Conservation (phyloP, 1,140 invertebrate genomes). For the Ridgeia piscesae region DNA sequence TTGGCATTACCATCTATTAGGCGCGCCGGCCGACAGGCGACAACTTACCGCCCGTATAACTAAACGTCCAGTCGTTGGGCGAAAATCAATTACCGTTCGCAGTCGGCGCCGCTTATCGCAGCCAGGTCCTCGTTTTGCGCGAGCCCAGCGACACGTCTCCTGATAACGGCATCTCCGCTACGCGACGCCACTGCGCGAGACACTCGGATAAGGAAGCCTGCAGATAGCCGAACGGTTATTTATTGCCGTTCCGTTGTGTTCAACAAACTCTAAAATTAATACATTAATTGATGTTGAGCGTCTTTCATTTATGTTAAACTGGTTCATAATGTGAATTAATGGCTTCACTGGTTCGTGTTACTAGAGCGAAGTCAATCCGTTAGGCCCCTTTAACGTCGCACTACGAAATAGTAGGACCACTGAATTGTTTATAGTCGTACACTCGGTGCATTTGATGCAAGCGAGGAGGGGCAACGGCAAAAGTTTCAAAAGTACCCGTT, state of each 20-base stretch:
- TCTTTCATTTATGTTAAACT: not conserved
- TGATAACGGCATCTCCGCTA: not conserved
- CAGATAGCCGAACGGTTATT: not conserved
- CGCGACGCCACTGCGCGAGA: not conserved
- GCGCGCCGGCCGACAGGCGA: not conserved
- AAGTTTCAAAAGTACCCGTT: too few relatives aligned
- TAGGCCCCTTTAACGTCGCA: not conserved
- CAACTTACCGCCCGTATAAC: not conserved
- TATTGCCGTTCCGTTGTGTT: not conserved
- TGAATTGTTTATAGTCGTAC: too few relatives aligned
- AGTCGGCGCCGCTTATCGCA: not conserved
- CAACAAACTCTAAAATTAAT: not conserved
- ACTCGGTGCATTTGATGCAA: too few relatives aligned
- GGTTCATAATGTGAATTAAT: not conserved
- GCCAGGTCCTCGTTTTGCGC: not conserved
- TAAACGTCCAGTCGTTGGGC: not conserved
- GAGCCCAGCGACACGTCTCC: not conserved
- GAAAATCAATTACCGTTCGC: not conserved
- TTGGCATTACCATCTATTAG: conserved; percentile 5
- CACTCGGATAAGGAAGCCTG: not conserved
- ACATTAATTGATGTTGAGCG: not conserved
- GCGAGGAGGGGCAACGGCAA: too few relatives aligned
- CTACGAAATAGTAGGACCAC: not conserved
- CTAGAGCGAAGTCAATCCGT: not conserved
- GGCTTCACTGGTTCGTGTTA: not conserved